Percentiles rank a stretch among this genome's conserved stretches.
These are phyloP conservation scores for Aplysia californica DNA, from an alignment of 1,140 invertebrate genomes.

Conservation along the genomic window DNA sequence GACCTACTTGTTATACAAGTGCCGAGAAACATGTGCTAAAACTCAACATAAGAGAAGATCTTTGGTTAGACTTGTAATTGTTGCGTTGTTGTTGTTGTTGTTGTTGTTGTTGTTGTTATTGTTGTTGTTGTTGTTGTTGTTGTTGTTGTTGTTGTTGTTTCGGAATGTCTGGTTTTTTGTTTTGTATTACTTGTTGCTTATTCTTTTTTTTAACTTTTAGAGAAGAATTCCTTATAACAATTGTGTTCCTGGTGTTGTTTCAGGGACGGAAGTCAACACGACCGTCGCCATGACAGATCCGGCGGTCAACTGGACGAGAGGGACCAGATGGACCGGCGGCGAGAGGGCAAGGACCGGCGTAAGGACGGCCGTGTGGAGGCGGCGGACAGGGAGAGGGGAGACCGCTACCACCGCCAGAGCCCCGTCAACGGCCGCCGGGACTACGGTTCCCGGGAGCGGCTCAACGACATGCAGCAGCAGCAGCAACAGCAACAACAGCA, in stretches of 20 bases:
- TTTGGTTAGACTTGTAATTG: too few relatives aligned
- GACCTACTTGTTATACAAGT: too few relatives aligned
- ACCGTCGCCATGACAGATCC: constrained; percentile 26
- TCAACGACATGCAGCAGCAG: constrained; percentile 33
- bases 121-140: background rate
- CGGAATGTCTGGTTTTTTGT: background rate
- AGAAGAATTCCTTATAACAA: background rate
- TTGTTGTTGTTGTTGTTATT: background rate
- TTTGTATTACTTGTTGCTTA: too few relatives aligned
- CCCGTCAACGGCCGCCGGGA: constrained; percentile 39
- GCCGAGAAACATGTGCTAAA: too few relatives aligned
- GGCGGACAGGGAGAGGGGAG: constrained; percentile 40
- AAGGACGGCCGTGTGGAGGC: constrained; percentile 27
- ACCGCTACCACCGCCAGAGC: constrained; percentile 46
- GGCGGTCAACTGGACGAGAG: too few relatives aligned
- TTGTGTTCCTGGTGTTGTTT: too few relatives aligned
- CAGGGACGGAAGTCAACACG: constrained; percentile 33
- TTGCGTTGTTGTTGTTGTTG: background rate
- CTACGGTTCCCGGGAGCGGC: constrained; percentile 40
- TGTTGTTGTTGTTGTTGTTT: background rate
- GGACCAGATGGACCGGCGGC: constrained; percentile 18
- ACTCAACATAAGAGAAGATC: too few relatives aligned
- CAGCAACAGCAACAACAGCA: background rate
- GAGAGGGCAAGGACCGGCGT: constrained; percentile 24
- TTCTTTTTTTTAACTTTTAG: background rate